Evolutionary conservation across 2,113 vertebrate genomes (phyloP), one percentile per base, ranked within the genome.

Genomic region (Myrmecobius fasciatus): DNA sequence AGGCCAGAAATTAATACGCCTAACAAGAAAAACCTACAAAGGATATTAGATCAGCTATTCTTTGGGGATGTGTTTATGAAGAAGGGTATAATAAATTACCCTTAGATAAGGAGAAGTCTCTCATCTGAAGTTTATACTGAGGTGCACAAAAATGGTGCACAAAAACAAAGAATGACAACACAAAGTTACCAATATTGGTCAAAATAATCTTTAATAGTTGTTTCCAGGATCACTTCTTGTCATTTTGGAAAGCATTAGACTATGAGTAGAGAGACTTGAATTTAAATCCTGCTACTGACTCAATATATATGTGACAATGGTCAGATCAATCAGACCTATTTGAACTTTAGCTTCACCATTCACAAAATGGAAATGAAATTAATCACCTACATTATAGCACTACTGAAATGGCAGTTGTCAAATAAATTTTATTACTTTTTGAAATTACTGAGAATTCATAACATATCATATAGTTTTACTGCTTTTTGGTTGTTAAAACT

Each of bases 361-460:
- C 6, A 43, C 8, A 83, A 83, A 83, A 83, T 83, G n/a, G 28
- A 67, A 31, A 17, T 67, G 56, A 67, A 36, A 36, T 36, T 67
- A 67, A 67, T 83, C 67, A 83, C 67, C 6, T 43, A 22, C 2
- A 20, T 83, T 6, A 43, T 2, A 43, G 20, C 17, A 43, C 67
- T 43, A 24, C 43, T 7, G 24, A 83, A 43, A 43, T 83, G n/a
- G 17, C 17, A 83, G 7, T 24, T 83, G n/a, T 2, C 36, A 43
- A 36, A 7, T 43, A 93, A 96, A 94, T 90, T 75, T 93, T 88
- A 8, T 7, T 90, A 52, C 47, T 91, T 92, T 91, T 25, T 94
- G 31, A 91, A 52, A 96, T 83, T 2, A 24, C 5, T 20, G 7
- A 24, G 17, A 83, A 24, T 83, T n/a, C 20, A 88, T 88, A 25